A percentile compares a stretch with the other conserved stretches of the same genome.
phyloP scores from a whole-genome alignment of 2,888 invertebrate genomes.

The Glomeris marginata region DNA sequence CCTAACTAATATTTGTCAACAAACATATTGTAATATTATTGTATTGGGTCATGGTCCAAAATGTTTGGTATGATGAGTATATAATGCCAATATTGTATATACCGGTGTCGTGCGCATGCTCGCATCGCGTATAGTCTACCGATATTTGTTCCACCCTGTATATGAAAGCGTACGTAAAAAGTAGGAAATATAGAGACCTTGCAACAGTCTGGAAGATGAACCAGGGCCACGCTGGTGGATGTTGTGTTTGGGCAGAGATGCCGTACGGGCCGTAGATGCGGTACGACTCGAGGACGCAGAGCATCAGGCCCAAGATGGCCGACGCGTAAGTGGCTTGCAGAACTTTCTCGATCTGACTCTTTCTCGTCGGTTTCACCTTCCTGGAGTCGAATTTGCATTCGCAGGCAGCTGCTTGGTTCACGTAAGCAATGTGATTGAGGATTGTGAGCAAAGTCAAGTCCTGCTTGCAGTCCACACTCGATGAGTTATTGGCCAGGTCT shows the following conservation, averaged over 20 bases:
- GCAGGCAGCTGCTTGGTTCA: constrained; percentile 31
- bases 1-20: no score
- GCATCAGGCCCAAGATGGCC: constrained; percentile 33
- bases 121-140: no score
- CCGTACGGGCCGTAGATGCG: constrained; percentile 40
- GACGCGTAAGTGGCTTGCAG: constrained; percentile 38
- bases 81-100: no score
- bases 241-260: constrained; percentile 23
- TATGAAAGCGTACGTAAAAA: no score
- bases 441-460: constrained; percentile 36
- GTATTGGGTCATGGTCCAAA: no score
- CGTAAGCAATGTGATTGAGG: constrained; percentile 39
- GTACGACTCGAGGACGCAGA: constrained; percentile 36
- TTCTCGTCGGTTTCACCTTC: constrained; percentile 17
- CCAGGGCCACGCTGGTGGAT: constrained; percentile 39
- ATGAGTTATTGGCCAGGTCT: no score
- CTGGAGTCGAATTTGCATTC: constrained; percentile 20
- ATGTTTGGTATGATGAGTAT: no score
- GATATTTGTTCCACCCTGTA: no score
- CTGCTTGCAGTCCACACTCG: neutral
- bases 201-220: constrained; percentile 39
- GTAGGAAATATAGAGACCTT: constrained; percentile 12
- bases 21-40: no score
- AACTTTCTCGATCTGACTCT: constrained; percentile 34
- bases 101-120: no score